Evolutionary conservation across 2,113 vertebrate genomes (phyloP).

Genomic region (Petromus typicus): DNA sequence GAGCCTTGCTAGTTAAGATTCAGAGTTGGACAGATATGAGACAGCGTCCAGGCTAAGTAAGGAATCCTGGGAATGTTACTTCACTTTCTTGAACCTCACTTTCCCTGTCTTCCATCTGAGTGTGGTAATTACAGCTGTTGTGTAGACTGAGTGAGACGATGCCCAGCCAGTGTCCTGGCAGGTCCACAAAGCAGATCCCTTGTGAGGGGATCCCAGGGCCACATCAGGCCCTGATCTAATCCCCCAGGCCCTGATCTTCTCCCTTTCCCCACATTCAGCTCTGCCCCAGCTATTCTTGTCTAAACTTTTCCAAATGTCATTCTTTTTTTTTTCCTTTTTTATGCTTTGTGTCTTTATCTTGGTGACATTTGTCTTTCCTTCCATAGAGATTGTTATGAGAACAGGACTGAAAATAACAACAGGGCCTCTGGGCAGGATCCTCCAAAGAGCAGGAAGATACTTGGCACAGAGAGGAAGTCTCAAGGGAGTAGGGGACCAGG

Average conservation of each 20-base stretch:
- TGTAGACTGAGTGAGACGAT: neutral
- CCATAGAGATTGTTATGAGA: conserved; percentile 63
- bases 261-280: conserved; percentile 15
- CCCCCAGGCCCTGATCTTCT: conserved; percentile 42
- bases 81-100: neutral
- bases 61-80: neutral
- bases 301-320: conserved; percentile 74
- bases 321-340: conserved; percentile 44
- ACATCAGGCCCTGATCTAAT: accelerated
- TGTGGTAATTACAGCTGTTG: neutral
- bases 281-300: conserved; percentile 42
- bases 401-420: conserved; percentile 54
- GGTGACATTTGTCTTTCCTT: conserved; percentile 76
- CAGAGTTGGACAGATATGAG: neutral
- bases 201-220: neutral
- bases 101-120: neutral
- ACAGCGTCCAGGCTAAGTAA: neutral
- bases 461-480: neutral
- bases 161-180: neutral
- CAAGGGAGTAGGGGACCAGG: neutral
- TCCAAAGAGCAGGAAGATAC: neutral
- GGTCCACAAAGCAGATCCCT: neutral
- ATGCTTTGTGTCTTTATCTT: conserved; percentile 73
- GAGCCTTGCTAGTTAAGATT: neutral
- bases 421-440: conserved; percentile 37